Evolutionary conservation across 2,888 invertebrate species (phyloP), one percentile per base, ranked within the genome.

Genomic region (Anthrax anthrax): DNA sequence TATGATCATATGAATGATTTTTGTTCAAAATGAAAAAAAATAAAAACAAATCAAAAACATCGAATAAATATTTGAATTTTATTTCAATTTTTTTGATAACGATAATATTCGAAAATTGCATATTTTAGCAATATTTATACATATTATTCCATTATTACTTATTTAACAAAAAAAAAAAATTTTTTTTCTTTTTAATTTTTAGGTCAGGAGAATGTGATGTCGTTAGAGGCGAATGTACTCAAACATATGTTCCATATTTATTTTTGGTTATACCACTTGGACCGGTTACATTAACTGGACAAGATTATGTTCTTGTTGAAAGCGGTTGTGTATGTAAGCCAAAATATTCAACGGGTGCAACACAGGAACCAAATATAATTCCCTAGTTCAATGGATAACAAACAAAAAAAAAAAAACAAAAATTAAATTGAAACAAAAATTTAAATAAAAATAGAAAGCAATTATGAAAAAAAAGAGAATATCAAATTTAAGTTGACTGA

Each of bases 271-370:
- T 91, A 49, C 91, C 91, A 0, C 66, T 91, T 46, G 90, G 91
- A 8, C 90, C 90, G 14, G 90, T 90, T 17, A 90, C 90, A 13
- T 70, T 90, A 17, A 90, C 90, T 4, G 90, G 91, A 6, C 91
- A 91, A 65, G 91, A 91, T 69, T 92, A 92, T 69, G 89, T 92
- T n/a, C 72, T 92, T 43, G 90, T 92, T 23, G 91, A 92, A 66
- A 90, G 88, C 57, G 91, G 91, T n/a, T 92, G 91, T 64, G 87
- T 89, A 27, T 92, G 91, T 65, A 81, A 82, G 58, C 77, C 77
- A 12, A 70, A 70, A 54, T 69, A 69, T 50, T 65, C 70, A 36
- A 65, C 65, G 55, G 69, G 67, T 48, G 63, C 63, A 38, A 60
- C 65, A 48, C 65, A 68, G 51, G 69, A 69, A 56, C 66, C 69